Evolutionary conservation across 2,888 invertebrate species (phyloP), one percentile per base, ranked within the genome.

Genomic region (Leptopilina syphax): DNA sequence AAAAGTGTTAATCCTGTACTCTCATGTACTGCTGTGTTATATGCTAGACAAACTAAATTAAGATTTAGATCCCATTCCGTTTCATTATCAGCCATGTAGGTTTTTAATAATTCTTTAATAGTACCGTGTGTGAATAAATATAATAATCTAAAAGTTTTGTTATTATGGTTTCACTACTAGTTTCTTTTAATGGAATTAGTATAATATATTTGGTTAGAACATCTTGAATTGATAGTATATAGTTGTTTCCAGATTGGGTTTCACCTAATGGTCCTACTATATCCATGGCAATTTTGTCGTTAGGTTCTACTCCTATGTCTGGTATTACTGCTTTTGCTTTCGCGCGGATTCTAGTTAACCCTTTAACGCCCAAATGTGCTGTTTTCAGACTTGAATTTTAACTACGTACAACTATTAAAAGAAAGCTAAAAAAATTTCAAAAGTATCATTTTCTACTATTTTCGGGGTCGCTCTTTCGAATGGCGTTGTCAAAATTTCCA

Each of bases 171-270:
- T 66, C 66, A 7, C 66, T 66, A 9, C 12, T 66, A 0, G 66
- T 66, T 41, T 66, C 65, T 27, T 65, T 65, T 10, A 65, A 12
- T 8, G 65, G 27, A 27, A 65, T 27, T 9, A 65, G 10, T 12
- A 66, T 3, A 1, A 66, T 9, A 13, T 66, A 66, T 41, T 66
- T 66, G 3, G 34, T 66, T 9, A 41, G 12, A 9, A 67, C 67
- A n/a, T 67, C 67, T 67, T 67, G 67, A 13, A 67, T 44, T 1
- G 67, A 67, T n/a, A 67, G 12, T 5, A 66, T 41, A 12, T 66
- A 66, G 10, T 66, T 18, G 8, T 65, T 65, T 8, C 65, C 65
- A 7, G 27, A 5, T 27, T 27, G 7, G 0, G 65, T 65, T 13
- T n/a, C 27, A 1, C 24, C 24, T 9, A 65, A 12, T 65, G 60